These are phyloP conservation scores for Periophthalmus magnuspinnatus DNA, from an alignment of 2,797 vertebrate genomes.

Conservation along the genomic window DNA sequence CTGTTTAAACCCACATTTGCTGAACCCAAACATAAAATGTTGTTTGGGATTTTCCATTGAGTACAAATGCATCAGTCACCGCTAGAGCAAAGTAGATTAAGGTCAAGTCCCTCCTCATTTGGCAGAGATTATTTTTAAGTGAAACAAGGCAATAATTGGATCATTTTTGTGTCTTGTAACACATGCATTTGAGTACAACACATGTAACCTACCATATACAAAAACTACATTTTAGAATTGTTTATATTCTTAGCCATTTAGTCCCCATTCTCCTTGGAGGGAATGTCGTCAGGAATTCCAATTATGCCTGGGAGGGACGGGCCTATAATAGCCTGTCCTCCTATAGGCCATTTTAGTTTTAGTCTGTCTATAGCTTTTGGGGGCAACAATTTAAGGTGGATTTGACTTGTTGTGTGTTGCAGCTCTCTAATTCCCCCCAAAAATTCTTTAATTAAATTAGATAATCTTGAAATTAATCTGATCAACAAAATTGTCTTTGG, in stretches of 20 bases:
- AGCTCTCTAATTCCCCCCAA: neutral
- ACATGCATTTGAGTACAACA: neutral
- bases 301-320: slow-evolving; percentile 24
- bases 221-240: neutral
- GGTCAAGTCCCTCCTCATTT: neutral
- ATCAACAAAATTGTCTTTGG: neutral
- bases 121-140: neutral
- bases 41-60: slow-evolving; percentile 36
- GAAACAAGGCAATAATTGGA: neutral
- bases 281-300: slow-evolving; percentile 54
- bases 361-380: slow-evolving; percentile 8
- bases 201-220: neutral
- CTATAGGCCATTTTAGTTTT: neutral
- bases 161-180: neutral
- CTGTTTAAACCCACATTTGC: slow-evolving; percentile 8
- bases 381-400: neutral
- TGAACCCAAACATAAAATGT: neutral
- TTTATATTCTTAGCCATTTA: neutral
- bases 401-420: neutral
- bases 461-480: neutral
- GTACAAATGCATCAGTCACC: neutral
- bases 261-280: neutral
- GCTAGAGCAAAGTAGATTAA: neutral
- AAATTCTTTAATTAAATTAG: neutral
- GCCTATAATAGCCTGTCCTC: slow-evolving; percentile 17